Conservation (phyloP, 2,888 invertebrate species). For the Icerya purchasi region DNA sequence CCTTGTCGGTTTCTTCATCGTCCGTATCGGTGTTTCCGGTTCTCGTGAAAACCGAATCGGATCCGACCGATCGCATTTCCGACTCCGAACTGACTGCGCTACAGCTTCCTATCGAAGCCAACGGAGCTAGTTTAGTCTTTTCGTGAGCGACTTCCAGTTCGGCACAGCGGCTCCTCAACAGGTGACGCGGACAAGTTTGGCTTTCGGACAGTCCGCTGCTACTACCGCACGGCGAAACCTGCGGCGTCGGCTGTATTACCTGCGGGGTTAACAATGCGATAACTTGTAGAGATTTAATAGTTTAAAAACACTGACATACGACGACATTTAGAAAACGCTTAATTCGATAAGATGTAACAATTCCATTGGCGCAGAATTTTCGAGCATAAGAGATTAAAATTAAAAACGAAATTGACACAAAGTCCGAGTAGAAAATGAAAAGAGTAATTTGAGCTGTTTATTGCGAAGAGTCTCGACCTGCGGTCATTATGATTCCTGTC, state of each 20-base stretch:
- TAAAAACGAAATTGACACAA: too few relatives aligned
- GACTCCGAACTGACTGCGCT: conserved; percentile 9
- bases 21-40: conserved; percentile 8
- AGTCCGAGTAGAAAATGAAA: too few relatives aligned
- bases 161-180: not conserved
- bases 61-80: conserved; percentile 9
- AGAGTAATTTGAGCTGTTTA: too few relatives aligned
- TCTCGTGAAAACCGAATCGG: conserved; percentile 11
- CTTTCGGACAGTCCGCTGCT: conserved; percentile 12
- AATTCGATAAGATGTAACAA: too few relatives aligned
- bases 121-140: conserved; percentile 4
- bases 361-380: too few relatives aligned
- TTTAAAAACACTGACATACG: too few relatives aligned
- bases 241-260: conserved; percentile 60
- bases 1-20: conserved; percentile 9
- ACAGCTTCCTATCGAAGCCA: conserved; percentile 11
- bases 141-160: not conserved
- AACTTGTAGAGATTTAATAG: too few relatives aligned
- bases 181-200: not conserved
- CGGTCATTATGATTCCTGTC: too few relatives aligned
- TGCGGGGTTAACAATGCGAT: too few relatives aligned
- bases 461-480: too few relatives aligned
- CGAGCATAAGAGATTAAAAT: too few relatives aligned
- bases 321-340: too few relatives aligned
- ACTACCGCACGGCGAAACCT: conserved; percentile 58